A percentile compares a stretch with the other conserved stretches of the same genome.
These are phyloP conservation scores for Montipora efflorescens DNA, from an alignment of 64 coral and sea anemone species.

Conservation along the genomic window DNA sequence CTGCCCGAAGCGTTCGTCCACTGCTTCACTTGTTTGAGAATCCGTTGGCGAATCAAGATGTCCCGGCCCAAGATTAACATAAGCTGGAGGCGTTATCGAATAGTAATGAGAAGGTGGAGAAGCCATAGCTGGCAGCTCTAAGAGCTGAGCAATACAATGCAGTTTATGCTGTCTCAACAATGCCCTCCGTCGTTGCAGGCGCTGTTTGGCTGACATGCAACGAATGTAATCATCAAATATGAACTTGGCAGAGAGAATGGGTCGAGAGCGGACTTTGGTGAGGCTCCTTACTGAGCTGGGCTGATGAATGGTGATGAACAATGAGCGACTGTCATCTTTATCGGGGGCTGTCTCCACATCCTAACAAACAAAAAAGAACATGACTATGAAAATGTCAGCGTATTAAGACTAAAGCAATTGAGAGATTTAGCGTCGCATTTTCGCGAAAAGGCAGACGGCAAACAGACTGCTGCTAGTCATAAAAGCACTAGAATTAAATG, in stretches of 20 bases:
- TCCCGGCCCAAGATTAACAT: slow-evolving; percentile 78
- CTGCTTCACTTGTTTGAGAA: slow-evolving; percentile 29
- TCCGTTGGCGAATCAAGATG: slow-evolving; percentile 43
- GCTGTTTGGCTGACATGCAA: slow-evolving; percentile 97
- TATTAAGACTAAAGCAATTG: too few species aligned
- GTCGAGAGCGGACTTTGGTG: slow-evolving; percentile 87
- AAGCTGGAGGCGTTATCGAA: slow-evolving; percentile 91
- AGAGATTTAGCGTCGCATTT: too few species aligned
- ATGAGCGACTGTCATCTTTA: slow-evolving; percentile 96
- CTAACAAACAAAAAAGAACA: slow-evolving; percentile 47
- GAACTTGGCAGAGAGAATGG: slow-evolving; percentile 95
- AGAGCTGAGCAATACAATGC: slow-evolving; percentile 93
- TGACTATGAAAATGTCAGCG: too few species aligned
- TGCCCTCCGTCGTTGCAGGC: slow-evolving; percentile 88
- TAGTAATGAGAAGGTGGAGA: slow-evolving; percentile 89
- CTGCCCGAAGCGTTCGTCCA: slow-evolving; percentile 30
- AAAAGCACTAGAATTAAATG: too few species aligned
- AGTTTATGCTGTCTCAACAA: slow-evolving; percentile 94
- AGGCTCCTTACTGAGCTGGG: slow-evolving; percentile 89
- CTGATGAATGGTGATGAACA: slow-evolving; percentile 98
- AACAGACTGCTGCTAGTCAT: too few species aligned
- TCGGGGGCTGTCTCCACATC: slow-evolving; percentile 98
- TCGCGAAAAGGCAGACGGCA: too few species aligned
- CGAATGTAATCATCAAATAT: slow-evolving; percentile 99
- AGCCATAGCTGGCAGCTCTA: slow-evolving; percentile 95